These are phyloP conservation scores for Schizaphis graminum DNA, from an alignment of 2,888 invertebrate genomes.

Conservation along the genomic window DNA sequence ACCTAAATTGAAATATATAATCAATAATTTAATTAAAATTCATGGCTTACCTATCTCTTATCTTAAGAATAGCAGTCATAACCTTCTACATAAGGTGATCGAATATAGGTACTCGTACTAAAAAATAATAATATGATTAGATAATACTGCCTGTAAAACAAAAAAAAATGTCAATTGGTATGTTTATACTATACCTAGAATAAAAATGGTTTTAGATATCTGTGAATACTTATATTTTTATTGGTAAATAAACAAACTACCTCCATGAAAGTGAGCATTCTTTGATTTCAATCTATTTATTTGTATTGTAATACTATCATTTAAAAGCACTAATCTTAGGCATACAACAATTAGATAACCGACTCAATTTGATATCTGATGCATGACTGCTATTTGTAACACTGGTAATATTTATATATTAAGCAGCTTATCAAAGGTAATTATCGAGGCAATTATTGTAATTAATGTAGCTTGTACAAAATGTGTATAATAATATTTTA, in stretches of 20 bases:
- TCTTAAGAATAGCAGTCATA: background rate
- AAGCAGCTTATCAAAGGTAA: too few species aligned
- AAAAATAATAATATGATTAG: background rate
- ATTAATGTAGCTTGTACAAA: too few species aligned
- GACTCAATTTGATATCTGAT: too few species aligned
- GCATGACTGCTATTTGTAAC: too few species aligned
- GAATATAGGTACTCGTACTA: background rate
- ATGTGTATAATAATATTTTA: too few species aligned
- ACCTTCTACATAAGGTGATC: background rate
- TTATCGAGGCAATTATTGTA: too few species aligned
- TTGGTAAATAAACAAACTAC: background rate
- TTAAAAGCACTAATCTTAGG: background rate
- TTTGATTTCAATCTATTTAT: background rate
- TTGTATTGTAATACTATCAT: background rate
- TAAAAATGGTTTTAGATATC: background rate
- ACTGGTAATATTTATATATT: too few species aligned
- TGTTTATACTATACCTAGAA: background rate
- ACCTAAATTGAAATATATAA: background rate
- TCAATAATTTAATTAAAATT: background rate
- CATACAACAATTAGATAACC: too few species aligned
- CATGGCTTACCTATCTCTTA: background rate
- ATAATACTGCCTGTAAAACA: background rate
- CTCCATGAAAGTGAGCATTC: background rate
- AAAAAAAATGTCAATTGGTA: background rate
- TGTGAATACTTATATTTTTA: background rate